Conservation (phyloP, 2,797 vertebrate genomes). For the Vespertilio murinus region DNA sequence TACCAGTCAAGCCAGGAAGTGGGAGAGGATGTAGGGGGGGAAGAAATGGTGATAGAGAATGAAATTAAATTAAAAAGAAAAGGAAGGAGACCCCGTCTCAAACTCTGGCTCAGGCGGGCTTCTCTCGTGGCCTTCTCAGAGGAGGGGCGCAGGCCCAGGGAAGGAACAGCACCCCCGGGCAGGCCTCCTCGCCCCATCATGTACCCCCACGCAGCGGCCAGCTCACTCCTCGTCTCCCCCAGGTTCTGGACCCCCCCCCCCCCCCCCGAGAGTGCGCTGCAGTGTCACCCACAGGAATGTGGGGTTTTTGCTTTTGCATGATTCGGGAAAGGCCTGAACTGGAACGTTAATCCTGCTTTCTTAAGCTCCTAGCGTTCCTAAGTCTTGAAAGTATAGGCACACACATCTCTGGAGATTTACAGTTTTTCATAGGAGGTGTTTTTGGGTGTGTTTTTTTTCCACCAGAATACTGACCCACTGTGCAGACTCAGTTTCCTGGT, state of each 20-base stretch:
- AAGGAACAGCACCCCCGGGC: neutral
- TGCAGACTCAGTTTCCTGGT: neutral
- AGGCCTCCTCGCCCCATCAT: neutral
- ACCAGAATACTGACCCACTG: constrained; percentile 17
- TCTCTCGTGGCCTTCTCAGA: neutral
- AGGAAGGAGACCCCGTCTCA: neutral
- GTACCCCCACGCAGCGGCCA: neutral
- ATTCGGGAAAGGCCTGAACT: neutral
- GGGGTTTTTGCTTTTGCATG: neutral
- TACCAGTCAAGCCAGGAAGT: neutral
- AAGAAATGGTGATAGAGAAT: neutral
- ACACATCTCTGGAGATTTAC: constrained; percentile 54
- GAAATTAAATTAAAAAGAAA: neutral
- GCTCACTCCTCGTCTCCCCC: neutral
- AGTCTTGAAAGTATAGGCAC: constrained; percentile 12
- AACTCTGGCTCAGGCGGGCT: neutral
- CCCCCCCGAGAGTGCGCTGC: neutral
- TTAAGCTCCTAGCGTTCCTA: neutral
- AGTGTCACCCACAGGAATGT: neutral
- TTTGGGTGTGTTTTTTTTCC: neutral
- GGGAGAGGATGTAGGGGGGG: neutral
- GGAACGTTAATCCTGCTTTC: constrained; percentile 45
- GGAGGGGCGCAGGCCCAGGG: neutral
- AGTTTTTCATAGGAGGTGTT: constrained; percentile 59
- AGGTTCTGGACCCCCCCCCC: neutral